phyloP scores from a whole-genome alignment of 2,113 vertebrate species.

The Sinosuthora webbiana region DNA sequence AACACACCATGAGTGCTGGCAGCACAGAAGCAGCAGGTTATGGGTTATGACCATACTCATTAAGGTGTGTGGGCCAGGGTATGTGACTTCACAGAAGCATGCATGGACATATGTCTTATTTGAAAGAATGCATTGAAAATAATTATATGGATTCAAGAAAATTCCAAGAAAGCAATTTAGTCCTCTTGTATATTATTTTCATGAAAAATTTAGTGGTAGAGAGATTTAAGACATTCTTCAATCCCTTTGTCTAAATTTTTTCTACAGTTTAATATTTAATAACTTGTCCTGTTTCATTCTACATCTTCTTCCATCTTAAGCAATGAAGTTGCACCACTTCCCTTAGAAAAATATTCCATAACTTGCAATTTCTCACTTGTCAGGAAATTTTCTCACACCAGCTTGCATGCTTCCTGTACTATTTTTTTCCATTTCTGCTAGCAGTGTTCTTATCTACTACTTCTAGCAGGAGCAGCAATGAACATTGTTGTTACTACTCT shows the following conservation, averaged over 20 bases:
- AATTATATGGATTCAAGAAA: background rate
- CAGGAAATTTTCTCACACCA: constrained; percentile 29
- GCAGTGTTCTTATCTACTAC: background rate
- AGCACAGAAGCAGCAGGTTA: background rate
- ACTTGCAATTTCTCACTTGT: constrained; percentile 5
- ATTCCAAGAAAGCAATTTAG: background rate
- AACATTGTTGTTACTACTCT: background rate
- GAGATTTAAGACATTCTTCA: background rate
- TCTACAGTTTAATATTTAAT: background rate
- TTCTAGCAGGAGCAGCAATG: background rate
- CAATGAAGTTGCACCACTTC: background rate
- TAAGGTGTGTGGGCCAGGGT: background rate
- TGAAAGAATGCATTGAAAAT: background rate
- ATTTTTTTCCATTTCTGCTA: background rate
- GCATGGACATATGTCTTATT: background rate
- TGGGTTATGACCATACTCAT: background rate
- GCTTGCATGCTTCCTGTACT: background rate
- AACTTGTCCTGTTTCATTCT: background rate
- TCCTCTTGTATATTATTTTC: background rate
- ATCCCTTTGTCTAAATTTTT: background rate
- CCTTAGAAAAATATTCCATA: background rate
- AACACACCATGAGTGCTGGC: background rate
- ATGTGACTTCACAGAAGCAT: background rate
- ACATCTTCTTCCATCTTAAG: background rate
- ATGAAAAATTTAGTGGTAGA: background rate